Evolutionary conservation across 2,113 vertebrate genomes (phyloP).

Genomic region (Phaethornis superciliosus): DNA sequence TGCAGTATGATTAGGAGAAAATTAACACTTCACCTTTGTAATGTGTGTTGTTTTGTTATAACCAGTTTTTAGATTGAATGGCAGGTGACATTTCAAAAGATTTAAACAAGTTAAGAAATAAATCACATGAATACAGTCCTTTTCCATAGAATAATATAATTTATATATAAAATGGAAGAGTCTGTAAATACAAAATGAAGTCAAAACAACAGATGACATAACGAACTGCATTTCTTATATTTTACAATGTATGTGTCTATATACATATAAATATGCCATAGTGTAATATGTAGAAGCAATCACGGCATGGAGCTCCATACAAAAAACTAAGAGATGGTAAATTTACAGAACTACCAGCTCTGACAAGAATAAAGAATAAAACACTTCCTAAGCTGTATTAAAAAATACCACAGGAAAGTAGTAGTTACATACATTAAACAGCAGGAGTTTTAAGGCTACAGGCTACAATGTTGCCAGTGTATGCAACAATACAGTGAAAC

Average conservation of each 20-base stretch:
- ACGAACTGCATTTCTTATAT: conserved; percentile 38
- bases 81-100: conserved; percentile 78
- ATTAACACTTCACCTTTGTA: conserved; percentile 63
- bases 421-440: neutral
- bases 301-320: neutral
- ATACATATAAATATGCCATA: neutral
- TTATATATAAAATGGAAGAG: conserved; percentile 76
- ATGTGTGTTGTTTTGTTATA: conserved; percentile 68
- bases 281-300: neutral
- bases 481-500: neutral
- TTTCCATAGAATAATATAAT: conserved; percentile 72
- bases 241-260: neutral
- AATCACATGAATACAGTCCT: conserved; percentile 78
- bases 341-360: neutral
- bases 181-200: conserved; percentile 71
- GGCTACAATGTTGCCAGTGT: neutral
- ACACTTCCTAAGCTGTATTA: neutral
- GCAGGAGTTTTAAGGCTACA: neutral
- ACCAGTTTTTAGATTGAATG: conserved; percentile 72
- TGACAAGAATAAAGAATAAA: neutral
- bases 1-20: conserved; percentile 67
- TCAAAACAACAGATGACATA: conserved; percentile 46
- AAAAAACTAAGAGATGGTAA: neutral
- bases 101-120: conserved; percentile 75
- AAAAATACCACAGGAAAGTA: neutral